A percentile compares a stretch with the other conserved stretches of the same genome.
These are phyloP conservation scores for Chrysocyon brachyurus DNA, from an alignment of 2,797 vertebrate species.

Conservation along the genomic window DNA sequence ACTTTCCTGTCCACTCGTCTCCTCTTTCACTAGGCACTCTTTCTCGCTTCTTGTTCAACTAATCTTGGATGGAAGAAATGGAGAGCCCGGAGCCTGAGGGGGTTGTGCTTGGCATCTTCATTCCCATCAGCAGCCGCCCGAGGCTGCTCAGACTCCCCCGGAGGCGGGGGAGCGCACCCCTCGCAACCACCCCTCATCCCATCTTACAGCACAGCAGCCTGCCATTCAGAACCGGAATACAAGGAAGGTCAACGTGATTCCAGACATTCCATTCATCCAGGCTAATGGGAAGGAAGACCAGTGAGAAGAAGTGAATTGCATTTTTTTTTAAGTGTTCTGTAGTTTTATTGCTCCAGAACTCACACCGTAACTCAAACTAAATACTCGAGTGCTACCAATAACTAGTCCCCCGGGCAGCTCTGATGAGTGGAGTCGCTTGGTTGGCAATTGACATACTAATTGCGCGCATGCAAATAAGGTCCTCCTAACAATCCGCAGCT, in stretches of 20 bases:
- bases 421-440: not conserved
- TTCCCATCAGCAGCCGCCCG: not conserved
- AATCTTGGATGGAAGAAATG: not conserved
- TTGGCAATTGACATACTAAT: not conserved
- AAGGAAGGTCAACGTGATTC: not conserved
- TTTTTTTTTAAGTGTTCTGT: not conserved
- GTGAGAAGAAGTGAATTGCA: not conserved
- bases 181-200: not conserved
- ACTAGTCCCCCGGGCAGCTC: not conserved
- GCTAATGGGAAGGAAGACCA: not conserved
- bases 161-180: not conserved
- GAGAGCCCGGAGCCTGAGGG: not conserved
- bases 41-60: not conserved
- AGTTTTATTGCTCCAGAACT: not conserved
- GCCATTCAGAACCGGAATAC: not conserved
- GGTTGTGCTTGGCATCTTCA: not conserved
- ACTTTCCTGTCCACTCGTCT: not conserved
- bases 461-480: not conserved
- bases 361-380: not conserved
- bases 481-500: not conserved
- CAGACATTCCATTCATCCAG: not conserved
- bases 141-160: not conserved
- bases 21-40: not conserved
- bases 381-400: not conserved
- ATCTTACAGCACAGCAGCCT: not conserved